Percentiles rank a stretch among this genome's conserved stretches.
These are phyloP conservation scores for Myotis daubentonii DNA, from an alignment of 2,797 vertebrate genomes.

Conservation along the genomic window DNA sequence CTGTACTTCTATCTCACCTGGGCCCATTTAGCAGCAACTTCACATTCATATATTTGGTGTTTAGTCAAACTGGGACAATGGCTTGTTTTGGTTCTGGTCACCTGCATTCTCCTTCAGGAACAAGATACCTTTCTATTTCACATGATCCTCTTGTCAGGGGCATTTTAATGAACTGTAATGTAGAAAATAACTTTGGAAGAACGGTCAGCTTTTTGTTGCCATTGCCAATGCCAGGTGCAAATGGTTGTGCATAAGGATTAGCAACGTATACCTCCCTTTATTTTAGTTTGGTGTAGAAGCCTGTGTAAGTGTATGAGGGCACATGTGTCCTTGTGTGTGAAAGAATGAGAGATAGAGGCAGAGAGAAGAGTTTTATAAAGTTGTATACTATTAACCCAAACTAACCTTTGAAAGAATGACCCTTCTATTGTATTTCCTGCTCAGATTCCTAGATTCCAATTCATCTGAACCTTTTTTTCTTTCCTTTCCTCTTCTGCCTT, in stretches of 20 bases:
- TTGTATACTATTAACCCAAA: not conserved
- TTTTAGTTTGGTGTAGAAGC: not conserved
- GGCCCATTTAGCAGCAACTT: not conserved
- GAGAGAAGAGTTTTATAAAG: not conserved
- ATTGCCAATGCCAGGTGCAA: not conserved
- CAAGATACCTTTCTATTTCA: constrained; percentile 17
- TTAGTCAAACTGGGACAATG: not conserved
- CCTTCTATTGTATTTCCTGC: not conserved
- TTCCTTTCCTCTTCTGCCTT: too few species aligned
- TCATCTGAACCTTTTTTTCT: not conserved
- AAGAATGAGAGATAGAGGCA: not conserved
- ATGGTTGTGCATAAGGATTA: not conserved
- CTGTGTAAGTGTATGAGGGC: not conserved
- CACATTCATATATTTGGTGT: not conserved
- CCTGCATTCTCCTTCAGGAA: not conserved
- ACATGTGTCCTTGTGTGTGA: not conserved
- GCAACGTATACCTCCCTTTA: not conserved
- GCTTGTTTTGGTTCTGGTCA: not conserved
- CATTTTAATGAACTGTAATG: constrained; percentile 21
- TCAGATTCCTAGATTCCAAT: not conserved
- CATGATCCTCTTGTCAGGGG: not conserved
- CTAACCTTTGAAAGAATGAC: not conserved
- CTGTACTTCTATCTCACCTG: not conserved
- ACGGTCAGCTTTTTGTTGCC: not conserved
- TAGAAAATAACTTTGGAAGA: not conserved